These are phyloP conservation scores for Orchestia grillus DNA, from an alignment of 1,140 invertebrate genomes.

Conservation along the genomic window DNA sequence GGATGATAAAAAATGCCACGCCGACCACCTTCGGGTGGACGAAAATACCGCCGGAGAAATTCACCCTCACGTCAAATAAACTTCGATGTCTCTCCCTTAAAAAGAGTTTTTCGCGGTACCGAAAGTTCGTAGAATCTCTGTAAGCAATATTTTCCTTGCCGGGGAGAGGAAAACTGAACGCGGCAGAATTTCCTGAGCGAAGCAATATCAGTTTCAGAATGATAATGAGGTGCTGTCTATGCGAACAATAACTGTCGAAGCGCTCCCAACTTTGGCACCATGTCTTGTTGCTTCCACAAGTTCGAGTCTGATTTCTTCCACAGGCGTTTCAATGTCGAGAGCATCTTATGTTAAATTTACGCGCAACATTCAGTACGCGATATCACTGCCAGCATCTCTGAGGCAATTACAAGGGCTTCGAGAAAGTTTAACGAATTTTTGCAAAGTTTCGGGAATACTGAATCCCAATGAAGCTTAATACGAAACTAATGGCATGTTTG, in stretches of 20 bases:
- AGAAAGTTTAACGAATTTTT: slow-evolving; percentile 2
- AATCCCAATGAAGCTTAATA: slow-evolving; percentile 9
- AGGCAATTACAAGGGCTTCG: background rate
- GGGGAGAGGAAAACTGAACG: background rate
- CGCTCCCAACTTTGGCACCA: slow-evolving; percentile 24
- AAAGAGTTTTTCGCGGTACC: background rate
- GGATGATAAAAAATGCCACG: background rate
- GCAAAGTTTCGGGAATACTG: background rate
- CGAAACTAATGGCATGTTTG: background rate
- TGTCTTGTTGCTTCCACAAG: slow-evolving; percentile 1
- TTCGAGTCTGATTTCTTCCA: slow-evolving; percentile 29
- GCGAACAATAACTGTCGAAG: slow-evolving; percentile 37
- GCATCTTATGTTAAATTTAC: background rate
- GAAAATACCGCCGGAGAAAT: background rate
- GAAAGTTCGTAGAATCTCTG: background rate
- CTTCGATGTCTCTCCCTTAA: background rate
- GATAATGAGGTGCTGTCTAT: slow-evolving; percentile 46
- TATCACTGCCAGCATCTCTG: background rate
- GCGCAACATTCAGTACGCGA: background rate
- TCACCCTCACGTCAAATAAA: background rate
- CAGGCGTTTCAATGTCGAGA: background rate
- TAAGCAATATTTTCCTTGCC: background rate
- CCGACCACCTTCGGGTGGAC: background rate
- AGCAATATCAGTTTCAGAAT: slow-evolving; percentile 47
- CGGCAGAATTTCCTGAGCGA: background rate